Conservation (phyloP, 2,113 vertebrate species). For the Meleagris gallopavo region DNA sequence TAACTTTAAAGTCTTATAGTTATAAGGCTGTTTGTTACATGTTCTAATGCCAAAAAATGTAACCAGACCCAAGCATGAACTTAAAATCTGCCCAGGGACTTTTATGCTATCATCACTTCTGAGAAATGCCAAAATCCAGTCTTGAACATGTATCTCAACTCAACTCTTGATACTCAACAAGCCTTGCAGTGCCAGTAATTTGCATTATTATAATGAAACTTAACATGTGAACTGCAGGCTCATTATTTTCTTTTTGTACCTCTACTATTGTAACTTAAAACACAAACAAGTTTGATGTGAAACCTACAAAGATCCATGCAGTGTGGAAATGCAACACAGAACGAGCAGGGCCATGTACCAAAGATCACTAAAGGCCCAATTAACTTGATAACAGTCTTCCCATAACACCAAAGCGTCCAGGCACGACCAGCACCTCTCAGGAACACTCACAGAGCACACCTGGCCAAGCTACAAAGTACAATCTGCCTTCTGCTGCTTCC, state of each 20-base stretch:
- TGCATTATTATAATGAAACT: slow-evolving; percentile 38
- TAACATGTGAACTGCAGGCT: not conserved
- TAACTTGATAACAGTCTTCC: not conserved
- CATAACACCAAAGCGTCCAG: not conserved
- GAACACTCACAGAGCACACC: not conserved
- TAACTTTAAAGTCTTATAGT: slow-evolving; percentile 65
- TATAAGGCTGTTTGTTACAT: slow-evolving; percentile 56
- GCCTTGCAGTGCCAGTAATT: not conserved
- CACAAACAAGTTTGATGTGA: not conserved
- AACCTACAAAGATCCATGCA: not conserved
- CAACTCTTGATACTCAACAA: not conserved
- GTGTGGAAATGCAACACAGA: fast-evolving
- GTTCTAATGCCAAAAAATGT: slow-evolving; percentile 66
- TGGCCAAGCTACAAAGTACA: not conserved
- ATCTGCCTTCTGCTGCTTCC: not conserved
- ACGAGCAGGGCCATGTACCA: fast-evolving
- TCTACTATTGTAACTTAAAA: not conserved
- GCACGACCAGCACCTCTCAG: not conserved
- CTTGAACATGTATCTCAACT: slow-evolving; percentile 1
- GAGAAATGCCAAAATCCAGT: slow-evolving; percentile 43
- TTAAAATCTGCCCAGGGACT: slow-evolving; percentile 56
- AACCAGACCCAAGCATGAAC: slow-evolving; percentile 65
- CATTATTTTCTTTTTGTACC: not conserved
- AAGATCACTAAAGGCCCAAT: not conserved
- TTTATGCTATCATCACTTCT: slow-evolving; percentile 9